Evolutionary conservation across 2,888 invertebrate species (phyloP), one percentile per base, ranked within the genome.

Genomic region (Limnephilus auricula): DNA sequence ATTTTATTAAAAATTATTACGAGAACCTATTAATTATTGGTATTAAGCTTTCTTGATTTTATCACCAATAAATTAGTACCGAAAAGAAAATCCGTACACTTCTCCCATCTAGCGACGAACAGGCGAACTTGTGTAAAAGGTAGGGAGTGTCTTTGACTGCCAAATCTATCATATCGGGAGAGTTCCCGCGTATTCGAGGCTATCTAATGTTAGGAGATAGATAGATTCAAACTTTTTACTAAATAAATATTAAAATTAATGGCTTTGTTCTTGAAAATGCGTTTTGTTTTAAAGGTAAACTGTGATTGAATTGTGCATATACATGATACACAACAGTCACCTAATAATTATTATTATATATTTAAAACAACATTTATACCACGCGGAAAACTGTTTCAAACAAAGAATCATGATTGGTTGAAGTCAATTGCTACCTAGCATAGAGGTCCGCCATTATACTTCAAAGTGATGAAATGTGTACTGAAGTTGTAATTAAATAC

Each of bases 91-190:
- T 6, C 6, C 32, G 34, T 18, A 87, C 87, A 50, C 87, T 50
- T 31, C 87, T 65, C 50, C 87, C 87, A 87, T 87, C 87, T 87
- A 50, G 87, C 87, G 87, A 18, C 65, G 31, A 87, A 65, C 31
- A 32, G 12, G 6, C 10, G 65, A 87, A 87, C 87, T 65, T 50
- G 30, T 34, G 5, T 18, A 65, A 9, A 32, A 87, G 31, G 50
- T n/a, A n/a, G 45, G 34, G 40, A 40, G 85, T 85, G 30, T 13
- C 80, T 80, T 18, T 80, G 80, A 80, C 80, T 80, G 65, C 65
- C 65, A n/a, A 32, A 80, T 80, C 32, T 32, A 82, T 31, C 34
- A 34, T 82, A 18, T 31, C 15, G 10, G 31, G 34, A 34, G 15
- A 82, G 34, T 4, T 34, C 32, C 82, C 82, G 32, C 9, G 82